Evolutionary conservation across 2,888 invertebrate species (phyloP), one percentile per base, ranked within the genome.

Genomic region (Perizoma affinitatum): DNA sequence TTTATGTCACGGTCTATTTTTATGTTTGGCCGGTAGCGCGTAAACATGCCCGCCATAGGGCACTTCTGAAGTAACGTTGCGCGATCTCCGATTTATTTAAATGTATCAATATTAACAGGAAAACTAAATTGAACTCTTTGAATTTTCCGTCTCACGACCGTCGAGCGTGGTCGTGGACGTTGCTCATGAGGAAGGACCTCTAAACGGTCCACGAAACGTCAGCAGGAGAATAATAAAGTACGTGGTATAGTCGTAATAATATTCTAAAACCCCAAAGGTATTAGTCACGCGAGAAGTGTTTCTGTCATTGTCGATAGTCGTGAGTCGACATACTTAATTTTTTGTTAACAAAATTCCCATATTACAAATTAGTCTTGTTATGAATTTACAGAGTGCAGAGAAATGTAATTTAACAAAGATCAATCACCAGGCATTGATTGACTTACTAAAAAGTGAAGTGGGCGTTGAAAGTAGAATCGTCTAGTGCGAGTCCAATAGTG

Each of bases 1-100:
- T 90, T 88, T 86, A 88, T 89, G 89, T 89, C 90, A 88, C 83
- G 83, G 69, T 86, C 86, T 89, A 89, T 89, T 88, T 89, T 77
- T 67, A 84, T 82, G 80, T 68, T 72, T 76, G 79, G 73, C 75
- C 76, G 81, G 74, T 79, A 75, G 76, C 78, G 80, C 83, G 78
- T 87, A 85, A 85, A 86, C 85, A 86, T 86, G 85, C 71, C 73
- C 75, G 74, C 67, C 60, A 78, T 82, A 78, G 81, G 79, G 83
- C 81, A 79, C 77, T 61, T 38, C 65, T 69, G 69, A 68, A 53
- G 54, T 48, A 50, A 46, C 69, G 71, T 62, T 74, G 72, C 75
- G 75, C 78, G 79, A 74, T 73, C 76, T 74, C 71, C 42, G 63
- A 51, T 60, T 56, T 42, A 69, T 69, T 70, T 60, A 65, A 72